These are phyloP conservation scores for Peromyscus leucopus DNA, from an alignment of 2,113 vertebrate species.

Conservation along the genomic window DNA sequence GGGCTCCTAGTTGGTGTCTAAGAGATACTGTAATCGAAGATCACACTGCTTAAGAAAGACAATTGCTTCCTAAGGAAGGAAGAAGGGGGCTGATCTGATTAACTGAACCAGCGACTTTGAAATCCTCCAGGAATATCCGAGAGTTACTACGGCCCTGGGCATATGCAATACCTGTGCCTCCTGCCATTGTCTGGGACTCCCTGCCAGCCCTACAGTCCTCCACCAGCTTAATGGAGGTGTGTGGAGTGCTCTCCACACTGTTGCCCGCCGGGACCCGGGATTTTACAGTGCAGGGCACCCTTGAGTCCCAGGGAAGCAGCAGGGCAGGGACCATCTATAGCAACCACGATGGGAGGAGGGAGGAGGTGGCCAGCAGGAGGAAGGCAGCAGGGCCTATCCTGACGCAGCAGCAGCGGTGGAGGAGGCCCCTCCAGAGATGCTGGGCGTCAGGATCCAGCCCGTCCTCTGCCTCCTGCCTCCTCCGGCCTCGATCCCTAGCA, in stretches of 20 bases:
- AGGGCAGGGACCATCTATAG: slow-evolving; percentile 6
- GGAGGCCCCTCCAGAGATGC: slow-evolving; percentile 23
- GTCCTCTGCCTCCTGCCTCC: no score
- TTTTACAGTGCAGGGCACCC: background rate
- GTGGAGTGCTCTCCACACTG: background rate
- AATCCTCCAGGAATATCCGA: background rate
- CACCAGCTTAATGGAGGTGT: background rate
- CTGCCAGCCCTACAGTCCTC: background rate
- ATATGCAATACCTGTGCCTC: background rate
- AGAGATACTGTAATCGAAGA: background rate
- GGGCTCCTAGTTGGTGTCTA: background rate
- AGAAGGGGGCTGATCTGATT: background rate
- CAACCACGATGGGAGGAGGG: background rate
- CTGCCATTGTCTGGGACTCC: background rate
- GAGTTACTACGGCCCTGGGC: background rate
- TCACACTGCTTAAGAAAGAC: background rate
- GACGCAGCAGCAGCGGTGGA: slow-evolving; percentile 76
- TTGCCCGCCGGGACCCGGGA: background rate
- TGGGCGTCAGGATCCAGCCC: background rate
- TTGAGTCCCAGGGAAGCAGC: slow-evolving; percentile 32
- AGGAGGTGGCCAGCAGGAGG: slow-evolving; percentile 54
- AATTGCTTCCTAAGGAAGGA: background rate
- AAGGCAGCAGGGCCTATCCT: slow-evolving; percentile 74
- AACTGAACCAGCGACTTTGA: slow-evolving; percentile 21
- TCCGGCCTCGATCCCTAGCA: background rate